Base-by-base conservation (phyloP, 2,797 vertebrate genomes). In the Etheostoma perlongum region DNA sequence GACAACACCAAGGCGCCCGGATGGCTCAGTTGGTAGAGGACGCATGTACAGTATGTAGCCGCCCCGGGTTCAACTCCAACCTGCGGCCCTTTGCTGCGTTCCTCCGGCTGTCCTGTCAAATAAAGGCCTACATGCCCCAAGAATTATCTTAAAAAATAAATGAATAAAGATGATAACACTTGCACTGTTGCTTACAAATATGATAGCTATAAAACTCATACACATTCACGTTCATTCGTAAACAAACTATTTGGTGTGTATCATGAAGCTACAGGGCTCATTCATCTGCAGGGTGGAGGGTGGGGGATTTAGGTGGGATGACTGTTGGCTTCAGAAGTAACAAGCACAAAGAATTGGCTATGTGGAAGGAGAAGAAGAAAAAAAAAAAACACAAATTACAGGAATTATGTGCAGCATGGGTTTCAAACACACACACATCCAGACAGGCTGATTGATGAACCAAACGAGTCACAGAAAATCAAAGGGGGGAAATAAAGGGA, bases 381-480 rank as follows among this genome's bases (percentile, higher is more conserved):
- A 69, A 44, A 44, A 93, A 91, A 78, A 84, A 88, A 81, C 94
- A 94, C 92, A 94, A 94, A 95, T 95, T 89, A 95, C 85, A 86
- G 89, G 92, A 95, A 94, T 94, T 93, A 93, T 90, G 90, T 84
- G 83, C 84, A 81, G 91, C 90, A 93, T 91, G 77, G 89, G 86
- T 95, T 93, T 94, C 90, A 91, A 87, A 91, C 85, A 88, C 84
- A 84, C 83, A 91, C 82, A 89, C 84, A 86, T 88, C 88, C 89
- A 92, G 88, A 92, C 89, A 76, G 88, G 78, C 88, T 94, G 93
- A 95, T 90, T 94, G 94, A 95, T 86, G 92, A 94, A 94, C 85
- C 90, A 94, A 95, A 94, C 90, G 88, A 94, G 93, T 94, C 87
- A 74, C 89, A 71, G 84, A 85, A 94, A 95, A 95, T 95, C 93